Conservation (phyloP, 2,113 vertebrate species). For the Xiphophorus hellerii region DNA sequence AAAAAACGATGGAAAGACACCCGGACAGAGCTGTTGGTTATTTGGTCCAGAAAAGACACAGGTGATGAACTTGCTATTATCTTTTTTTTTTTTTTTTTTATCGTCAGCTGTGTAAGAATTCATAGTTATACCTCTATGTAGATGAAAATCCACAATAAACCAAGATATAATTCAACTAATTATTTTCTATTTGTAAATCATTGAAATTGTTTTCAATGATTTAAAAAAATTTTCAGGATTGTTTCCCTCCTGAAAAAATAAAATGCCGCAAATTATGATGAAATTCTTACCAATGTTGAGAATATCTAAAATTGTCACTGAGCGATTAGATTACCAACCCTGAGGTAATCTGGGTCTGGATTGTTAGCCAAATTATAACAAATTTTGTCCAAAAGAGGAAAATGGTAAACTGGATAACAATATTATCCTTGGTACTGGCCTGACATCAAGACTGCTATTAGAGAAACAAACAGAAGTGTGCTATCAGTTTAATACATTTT, state of each 20-base stretch:
- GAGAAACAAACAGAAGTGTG: not conserved
- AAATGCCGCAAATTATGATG: not conserved
- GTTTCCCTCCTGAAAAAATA: not conserved
- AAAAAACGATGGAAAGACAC: conserved; percentile 25
- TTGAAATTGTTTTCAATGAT: no score
- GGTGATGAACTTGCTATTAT: not conserved
- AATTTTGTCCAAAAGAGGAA: not conserved
- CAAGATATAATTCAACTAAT: no score
- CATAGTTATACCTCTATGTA: no score
- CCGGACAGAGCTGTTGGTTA: conserved; percentile 35
- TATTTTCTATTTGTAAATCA: no score
- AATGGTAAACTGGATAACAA: not conserved
- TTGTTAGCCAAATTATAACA: not conserved
- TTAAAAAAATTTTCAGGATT: not conserved
- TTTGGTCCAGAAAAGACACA: conserved; percentile 12
- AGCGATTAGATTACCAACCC: not conserved
- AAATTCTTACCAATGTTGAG: not conserved
- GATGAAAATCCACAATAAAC: no score
- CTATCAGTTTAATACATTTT: not conserved
- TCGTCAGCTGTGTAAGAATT: not conserved
- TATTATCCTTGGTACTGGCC: not conserved
- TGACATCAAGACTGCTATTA: not conserved
- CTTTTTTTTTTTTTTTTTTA: not conserved
- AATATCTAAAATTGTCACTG: not conserved
- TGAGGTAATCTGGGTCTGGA: not conserved